Conservation (phyloP, 2,113 vertebrate genomes). For the Sisor rabdophorus region DNA sequence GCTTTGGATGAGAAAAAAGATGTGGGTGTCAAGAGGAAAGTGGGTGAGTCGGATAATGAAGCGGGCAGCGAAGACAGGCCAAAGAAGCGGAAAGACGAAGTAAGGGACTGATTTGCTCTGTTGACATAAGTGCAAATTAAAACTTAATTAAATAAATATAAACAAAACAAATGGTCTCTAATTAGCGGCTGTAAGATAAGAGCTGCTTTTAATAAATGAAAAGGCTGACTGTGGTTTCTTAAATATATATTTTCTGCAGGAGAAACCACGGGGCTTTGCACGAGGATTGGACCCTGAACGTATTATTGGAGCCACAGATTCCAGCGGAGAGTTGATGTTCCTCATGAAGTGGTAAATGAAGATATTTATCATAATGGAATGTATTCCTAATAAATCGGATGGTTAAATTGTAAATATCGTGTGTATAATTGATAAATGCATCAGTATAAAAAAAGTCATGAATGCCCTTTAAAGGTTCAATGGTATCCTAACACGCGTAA, state of each 20-base stretch:
- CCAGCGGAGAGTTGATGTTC: constrained; percentile 97
- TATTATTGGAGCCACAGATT: constrained; percentile 93
- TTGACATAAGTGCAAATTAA: not conserved
- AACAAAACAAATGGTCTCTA: not conserved
- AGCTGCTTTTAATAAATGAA: not conserved
- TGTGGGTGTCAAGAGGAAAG: constrained; percentile 84
- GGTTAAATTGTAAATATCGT: too few species aligned
- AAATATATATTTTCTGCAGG: constrained; percentile 64
- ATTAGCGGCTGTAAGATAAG: not conserved
- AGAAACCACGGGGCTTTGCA: constrained; percentile 88
- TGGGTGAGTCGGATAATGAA: constrained; percentile 71
- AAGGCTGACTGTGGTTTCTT: not conserved
- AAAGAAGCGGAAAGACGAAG: constrained; percentile 97
- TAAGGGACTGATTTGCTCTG: constrained; percentile 50
- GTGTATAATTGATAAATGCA: too few species aligned
- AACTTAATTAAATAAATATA: not conserved
- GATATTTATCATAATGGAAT: not conserved
- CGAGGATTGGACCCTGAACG: constrained; percentile 90
- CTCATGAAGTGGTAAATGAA: constrained; percentile 91
- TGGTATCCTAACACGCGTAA: too few species aligned
- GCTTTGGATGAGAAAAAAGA: constrained; percentile 80
- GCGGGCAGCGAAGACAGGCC: constrained; percentile 82
- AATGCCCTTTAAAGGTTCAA: too few species aligned
- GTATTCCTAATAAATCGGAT: too few species aligned
- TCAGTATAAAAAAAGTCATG: too few species aligned